Percentiles rank a stretch among this genome's conserved stretches.
Conservation (phyloP, 2,888 invertebrate genomes). For the Polymixis flavicincta region DNA sequence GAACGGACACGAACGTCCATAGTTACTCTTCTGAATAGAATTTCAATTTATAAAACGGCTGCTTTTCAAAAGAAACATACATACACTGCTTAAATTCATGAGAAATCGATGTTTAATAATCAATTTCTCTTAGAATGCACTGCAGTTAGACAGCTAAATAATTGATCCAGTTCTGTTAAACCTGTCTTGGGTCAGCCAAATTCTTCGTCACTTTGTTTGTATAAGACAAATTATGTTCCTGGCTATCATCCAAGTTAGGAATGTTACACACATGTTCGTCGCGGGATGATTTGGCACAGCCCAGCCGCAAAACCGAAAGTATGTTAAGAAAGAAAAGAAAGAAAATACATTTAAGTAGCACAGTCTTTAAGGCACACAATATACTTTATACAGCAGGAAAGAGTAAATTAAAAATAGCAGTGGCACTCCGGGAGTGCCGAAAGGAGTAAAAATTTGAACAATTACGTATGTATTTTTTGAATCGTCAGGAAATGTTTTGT, state of each 20-base stretch:
- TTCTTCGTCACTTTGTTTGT: constrained; percentile 3
- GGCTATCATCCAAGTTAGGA: constrained; percentile 26
- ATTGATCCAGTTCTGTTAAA: constrained; percentile 21
- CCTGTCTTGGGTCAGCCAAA: constrained; percentile 1
- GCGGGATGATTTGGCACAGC: neutral
- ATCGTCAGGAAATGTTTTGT: no score
- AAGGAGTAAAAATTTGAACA: no score
- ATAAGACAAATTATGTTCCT: constrained; percentile 13
- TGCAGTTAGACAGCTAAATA: constrained; percentile 2
- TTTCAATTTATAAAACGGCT: neutral
- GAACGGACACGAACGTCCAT: neutral
- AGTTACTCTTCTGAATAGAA: neutral
- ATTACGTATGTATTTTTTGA: no score
- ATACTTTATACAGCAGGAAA: no score
- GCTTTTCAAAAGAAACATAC: neutral
- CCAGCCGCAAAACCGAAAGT: neutral
- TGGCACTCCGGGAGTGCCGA: no score
- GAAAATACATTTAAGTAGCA: no score
- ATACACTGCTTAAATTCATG: neutral
- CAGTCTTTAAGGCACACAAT: no score
- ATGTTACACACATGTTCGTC: no score
- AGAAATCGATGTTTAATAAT: constrained; percentile 1
- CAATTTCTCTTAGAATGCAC: neutral
- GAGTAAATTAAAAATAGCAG: no score
- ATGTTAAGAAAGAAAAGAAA: neutral